Evolutionary conservation across 2,113 vertebrate species (phyloP), one percentile per base, ranked within the genome.

Genomic region (Hippocampus comes): DNA sequence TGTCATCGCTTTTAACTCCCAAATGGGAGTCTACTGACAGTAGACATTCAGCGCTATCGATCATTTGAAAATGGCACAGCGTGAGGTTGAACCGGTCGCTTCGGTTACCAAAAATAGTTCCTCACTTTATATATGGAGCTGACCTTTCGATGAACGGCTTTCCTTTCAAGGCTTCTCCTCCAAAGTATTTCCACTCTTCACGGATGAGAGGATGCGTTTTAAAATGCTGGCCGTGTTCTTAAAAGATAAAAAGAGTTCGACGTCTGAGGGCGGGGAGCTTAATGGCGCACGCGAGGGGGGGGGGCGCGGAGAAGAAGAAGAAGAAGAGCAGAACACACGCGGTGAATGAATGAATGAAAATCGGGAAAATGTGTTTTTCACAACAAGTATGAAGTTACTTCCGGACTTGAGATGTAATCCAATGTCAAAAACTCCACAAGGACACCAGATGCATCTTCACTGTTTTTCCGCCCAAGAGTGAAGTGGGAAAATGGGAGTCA

Each of bases 241-340:
- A 25, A 43, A 65, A 61, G 63, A 43, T 25, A 65, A 43, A 63
- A 63, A n/a, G 63, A 64, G 34, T 63, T 42, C 20, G 38, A 63
- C 9, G 34, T 64, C 21, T n/a, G 20, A 43, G 38, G 63, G 63
- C 21, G 21, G 38, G 41, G 63, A 43, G 41, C 63, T 64, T 42
- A 23, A 64, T 41, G 21, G 41, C 10, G 15, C 10, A 43, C 63
- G 2, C 20, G 12, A 64, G 38, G 10, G 63, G 63, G 38, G 34
- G 30, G 2, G 30, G 30, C 0, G 30, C 0, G 3, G 21, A 20
- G 30, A 25, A 25, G 25, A 41, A 41, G 8, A 63, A 10, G 3
- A 64, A 9, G 7, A 49, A 49, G 48, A 51, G 48, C 48, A 7
- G 43, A 46, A 4, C 41, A 43, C 41, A 46, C 20, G 2, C 9